Evolutionary conservation across 2,888 invertebrate genomes (phyloP).

Genomic region (Incurvaria masculella): DNA sequence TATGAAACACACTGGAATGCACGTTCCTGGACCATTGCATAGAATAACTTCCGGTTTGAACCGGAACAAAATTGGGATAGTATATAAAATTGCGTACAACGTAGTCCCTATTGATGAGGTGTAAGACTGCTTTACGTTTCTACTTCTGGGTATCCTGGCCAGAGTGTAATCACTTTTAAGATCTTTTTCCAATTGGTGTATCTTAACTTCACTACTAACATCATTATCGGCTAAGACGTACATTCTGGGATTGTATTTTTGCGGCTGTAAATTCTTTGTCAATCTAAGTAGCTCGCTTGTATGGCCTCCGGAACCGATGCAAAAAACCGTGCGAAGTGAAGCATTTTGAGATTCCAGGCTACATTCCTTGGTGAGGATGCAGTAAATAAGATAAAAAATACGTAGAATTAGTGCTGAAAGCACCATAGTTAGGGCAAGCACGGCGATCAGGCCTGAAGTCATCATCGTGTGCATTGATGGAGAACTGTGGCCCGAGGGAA

Average conservation of each 20-base stretch:
- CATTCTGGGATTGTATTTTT: slow-evolving; percentile 67
- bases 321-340: slow-evolving; percentile 52
- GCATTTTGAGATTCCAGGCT: slow-evolving; percentile 20
- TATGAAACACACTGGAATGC: slow-evolving; percentile 84
- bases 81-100: slow-evolving; percentile 63
- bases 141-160: slow-evolving; percentile 72
- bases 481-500: no score
- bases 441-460: no score
- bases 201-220: slow-evolving; percentile 67
- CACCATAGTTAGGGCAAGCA: no score
- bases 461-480: no score
- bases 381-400: slow-evolving; percentile 24
- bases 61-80: slow-evolving; percentile 65
- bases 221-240: slow-evolving; percentile 82
- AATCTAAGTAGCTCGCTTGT: slow-evolving; percentile 91
- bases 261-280: slow-evolving; percentile 57
- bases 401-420: slow-evolving; percentile 19
- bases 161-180: slow-evolving; percentile 39
- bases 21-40: slow-evolving; percentile 97
- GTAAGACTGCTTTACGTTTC: slow-evolving; percentile 86
- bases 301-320: slow-evolving; percentile 85
- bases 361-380: slow-evolving; percentile 26
- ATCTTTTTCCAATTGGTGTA: slow-evolving; percentile 48
- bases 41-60: slow-evolving; percentile 78
- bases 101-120: slow-evolving; percentile 77